Evolutionary conservation across 2,113 vertebrate species (phyloP).

Genomic region (Hypanus sabinus): DNA sequence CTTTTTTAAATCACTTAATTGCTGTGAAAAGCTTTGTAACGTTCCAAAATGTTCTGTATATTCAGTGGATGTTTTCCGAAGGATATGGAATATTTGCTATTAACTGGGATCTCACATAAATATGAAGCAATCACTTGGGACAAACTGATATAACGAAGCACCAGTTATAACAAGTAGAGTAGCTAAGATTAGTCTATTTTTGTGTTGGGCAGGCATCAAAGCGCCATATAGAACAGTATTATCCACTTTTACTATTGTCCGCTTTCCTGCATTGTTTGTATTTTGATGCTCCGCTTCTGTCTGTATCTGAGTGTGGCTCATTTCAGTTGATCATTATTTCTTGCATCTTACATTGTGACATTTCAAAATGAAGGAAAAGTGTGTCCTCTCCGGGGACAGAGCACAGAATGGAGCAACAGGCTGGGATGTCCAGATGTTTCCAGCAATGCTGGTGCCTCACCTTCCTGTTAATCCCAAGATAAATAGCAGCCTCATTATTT

Average conservation of each 20-base stretch:
- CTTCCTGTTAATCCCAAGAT: conserved; percentile 48
- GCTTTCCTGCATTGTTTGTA: neutral
- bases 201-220: neutral
- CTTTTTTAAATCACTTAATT: neutral
- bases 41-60: neutral
- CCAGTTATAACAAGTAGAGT: neutral
- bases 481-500: conserved; percentile 32
- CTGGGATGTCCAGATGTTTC: conserved; percentile 50
- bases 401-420: conserved; percentile 34
- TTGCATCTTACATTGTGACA: conserved; percentile 9
- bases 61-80: neutral
- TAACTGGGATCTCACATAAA: no score
- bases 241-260: neutral
- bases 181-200: neutral
- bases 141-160: neutral
- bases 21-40: neutral
- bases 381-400: conserved; percentile 44
- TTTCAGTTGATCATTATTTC: conserved; percentile 6
- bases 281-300: neutral
- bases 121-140: neutral
- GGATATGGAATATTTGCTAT: neutral
- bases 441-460: conserved; percentile 46
- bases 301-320: neutral
- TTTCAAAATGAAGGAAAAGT: conserved; percentile 29
- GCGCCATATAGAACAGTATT: neutral